Evolutionary conservation across 2,113 vertebrate species (phyloP).

Genomic region (Crotalus helleri): DNA sequence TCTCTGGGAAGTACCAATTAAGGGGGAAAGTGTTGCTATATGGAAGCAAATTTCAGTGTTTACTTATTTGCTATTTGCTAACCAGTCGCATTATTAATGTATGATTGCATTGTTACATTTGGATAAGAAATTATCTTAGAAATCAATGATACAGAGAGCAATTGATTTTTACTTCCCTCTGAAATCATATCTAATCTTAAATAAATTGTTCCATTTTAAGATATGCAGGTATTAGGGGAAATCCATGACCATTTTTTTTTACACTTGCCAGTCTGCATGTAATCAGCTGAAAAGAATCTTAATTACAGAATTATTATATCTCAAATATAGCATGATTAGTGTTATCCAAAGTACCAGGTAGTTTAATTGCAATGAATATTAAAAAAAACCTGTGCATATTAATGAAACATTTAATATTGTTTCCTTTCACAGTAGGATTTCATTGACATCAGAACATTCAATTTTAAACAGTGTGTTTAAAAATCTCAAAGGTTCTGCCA

Average conservation of each 20-base stretch:
- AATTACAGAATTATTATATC: slow-evolving; percentile 33
- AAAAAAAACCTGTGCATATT: slow-evolving; percentile 35
- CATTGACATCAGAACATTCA: slow-evolving; percentile 4
- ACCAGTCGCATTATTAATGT: not conserved
- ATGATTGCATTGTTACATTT: not conserved
- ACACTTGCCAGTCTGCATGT: not conserved
- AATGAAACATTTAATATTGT: slow-evolving; percentile 37
- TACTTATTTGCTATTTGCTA: not conserved
- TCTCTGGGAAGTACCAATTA: slow-evolving; percentile 2
- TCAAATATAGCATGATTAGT: slow-evolving; percentile 28
- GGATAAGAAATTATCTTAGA: not conserved
- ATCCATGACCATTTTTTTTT: not conserved
- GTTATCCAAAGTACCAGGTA: slow-evolving; percentile 34
- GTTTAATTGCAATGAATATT: slow-evolving; percentile 28
- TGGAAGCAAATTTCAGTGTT: not conserved
- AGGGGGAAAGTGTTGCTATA: slow-evolving; percentile 21
- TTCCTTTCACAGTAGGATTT: slow-evolving; percentile 28
- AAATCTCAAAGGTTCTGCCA: slow-evolving; percentile 19
- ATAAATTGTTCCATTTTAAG: slow-evolving; percentile 29
- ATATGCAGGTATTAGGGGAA: slow-evolving; percentile 22
- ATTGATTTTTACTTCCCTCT: not conserved
- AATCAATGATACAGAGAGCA: not conserved
- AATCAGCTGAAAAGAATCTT: slow-evolving; percentile 37
- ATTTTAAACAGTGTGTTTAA: slow-evolving; percentile 14
- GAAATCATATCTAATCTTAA: slow-evolving; percentile 26